Conservation (phyloP, 1,140 invertebrate genomes). For the Tetramorium parvispinum region DNA sequence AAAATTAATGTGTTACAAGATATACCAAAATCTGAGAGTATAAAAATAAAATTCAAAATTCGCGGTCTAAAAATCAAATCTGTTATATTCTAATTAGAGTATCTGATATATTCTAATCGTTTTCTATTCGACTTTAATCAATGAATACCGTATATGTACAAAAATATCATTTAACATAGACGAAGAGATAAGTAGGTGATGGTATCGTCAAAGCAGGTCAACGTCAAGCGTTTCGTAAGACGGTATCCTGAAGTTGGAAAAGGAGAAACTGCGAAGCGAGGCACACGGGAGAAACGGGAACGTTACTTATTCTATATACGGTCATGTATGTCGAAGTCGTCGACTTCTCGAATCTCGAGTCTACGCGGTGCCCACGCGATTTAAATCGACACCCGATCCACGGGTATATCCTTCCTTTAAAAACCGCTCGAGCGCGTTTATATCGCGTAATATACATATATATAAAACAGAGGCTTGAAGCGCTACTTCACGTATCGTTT, state of each 20-base stretch:
- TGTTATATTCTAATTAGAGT: not conserved
- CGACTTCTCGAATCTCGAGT: slow-evolving; percentile 29
- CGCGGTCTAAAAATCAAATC: not conserved
- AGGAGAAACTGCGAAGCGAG: slow-evolving; percentile 35
- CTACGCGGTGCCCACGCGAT: not conserved
- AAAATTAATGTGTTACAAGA: not conserved
- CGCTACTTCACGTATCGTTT: not conserved
- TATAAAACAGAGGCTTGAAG: not conserved
- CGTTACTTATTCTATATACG: slow-evolving; percentile 77
- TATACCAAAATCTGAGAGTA: not conserved
- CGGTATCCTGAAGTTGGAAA: slow-evolving; percentile 11
- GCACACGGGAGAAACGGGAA: slow-evolving; percentile 34
- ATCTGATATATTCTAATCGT: not conserved
- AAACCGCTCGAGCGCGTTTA: slow-evolving; percentile 61
- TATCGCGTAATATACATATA: not conserved
- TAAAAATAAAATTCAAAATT: not conserved
- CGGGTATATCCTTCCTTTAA: slow-evolving; percentile 19
- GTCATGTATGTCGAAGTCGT: slow-evolving; percentile 76
- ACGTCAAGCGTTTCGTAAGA: slow-evolving; percentile 33
- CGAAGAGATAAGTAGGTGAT: not conserved
- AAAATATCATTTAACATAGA: not conserved
- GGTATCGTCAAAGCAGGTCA: slow-evolving; percentile 32
- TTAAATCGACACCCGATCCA: not conserved
- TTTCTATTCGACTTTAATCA: not conserved
- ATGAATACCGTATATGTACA: not conserved